Conservation (phyloP, 2,888 invertebrate genomes). For the Cataglyphis altisquamis region DNA sequence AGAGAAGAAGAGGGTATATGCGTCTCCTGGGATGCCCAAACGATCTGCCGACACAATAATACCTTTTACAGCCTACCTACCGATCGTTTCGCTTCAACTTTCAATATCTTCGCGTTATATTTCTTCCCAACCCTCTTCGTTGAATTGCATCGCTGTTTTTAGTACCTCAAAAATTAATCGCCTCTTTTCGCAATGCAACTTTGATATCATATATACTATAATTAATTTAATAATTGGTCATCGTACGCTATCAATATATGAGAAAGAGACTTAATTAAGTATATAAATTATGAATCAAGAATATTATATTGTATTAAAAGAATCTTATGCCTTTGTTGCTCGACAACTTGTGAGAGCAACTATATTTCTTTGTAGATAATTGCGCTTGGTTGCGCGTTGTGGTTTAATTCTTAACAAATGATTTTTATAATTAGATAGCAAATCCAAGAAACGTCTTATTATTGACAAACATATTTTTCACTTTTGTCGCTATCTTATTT, state of each 20-base stretch:
- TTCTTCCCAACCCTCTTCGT: conserved; percentile 19
- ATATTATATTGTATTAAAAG: conserved; percentile 35
- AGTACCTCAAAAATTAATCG: conserved; percentile 34
- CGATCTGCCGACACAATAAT: conserved; percentile 76
- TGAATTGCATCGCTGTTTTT: conserved; percentile 31
- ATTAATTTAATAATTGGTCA: conserved; percentile 50
- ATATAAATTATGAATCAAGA: neutral
- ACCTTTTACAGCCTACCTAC: conserved; percentile 81
- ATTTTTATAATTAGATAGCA: conserved; percentile 13
- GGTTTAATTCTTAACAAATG: conserved; percentile 17
- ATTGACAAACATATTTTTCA: neutral
- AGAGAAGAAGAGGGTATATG: conserved; percentile 71
- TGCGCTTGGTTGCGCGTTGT: neutral
- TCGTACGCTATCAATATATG: conserved; percentile 40
- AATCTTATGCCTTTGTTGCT: conserved; percentile 28
- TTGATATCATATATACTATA: conserved; percentile 10
- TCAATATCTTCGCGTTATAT: conserved; percentile 66
- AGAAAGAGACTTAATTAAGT: conserved; percentile 33
- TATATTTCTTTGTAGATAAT: conserved; percentile 22
- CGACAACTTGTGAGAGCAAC: neutral
- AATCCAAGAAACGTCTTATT: conserved; percentile 3
- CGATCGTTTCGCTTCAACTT: conserved; percentile 80
- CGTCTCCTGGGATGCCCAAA: conserved; percentile 78
- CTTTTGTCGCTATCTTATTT: neutral
- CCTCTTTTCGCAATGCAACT: conserved; percentile 22